Base-by-base conservation (phyloP, 2,797 vertebrate species). In the Amniataba percoides region DNA sequence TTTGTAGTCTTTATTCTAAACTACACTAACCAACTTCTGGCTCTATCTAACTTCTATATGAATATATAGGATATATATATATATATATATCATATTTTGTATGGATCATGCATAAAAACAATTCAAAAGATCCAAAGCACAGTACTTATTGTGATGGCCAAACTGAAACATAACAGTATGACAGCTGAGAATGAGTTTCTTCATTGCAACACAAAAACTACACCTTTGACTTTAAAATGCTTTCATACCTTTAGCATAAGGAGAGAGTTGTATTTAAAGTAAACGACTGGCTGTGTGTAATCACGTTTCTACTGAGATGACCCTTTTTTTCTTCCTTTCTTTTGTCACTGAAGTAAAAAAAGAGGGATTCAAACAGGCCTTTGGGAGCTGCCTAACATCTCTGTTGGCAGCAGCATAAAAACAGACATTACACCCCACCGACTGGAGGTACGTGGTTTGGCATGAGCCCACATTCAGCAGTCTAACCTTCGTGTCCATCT, bases 401-500 rank as follows among this genome's bases (percentile, higher is more conserved):
- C 74, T 52, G 55, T 56, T 89, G 87, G 87, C 88, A 86, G 61
- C 71, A 48, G 51, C 7, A 12, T 74, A 59, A 84, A 87, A 84
- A 60, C 74, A 86, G 81, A 87, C 64, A 73, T 84, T 63, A 83
- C 90, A 84, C 73, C 85, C 77, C 74, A 82, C 77, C 34, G 51
- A 73, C 82, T 74, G 4, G 49, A 81, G 68, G 60, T 89, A 80
- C 76, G 79, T 87, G 85, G 90, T 43, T 86, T 91, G 86, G 87
- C 88, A 88, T 42, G 64, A 8, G 74, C 80, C 62, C 69, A 74
- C 55, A 6, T 76, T 77, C 78, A 74, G 76, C 25, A n/a, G 53
- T 36, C 67, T 51, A 61, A 82, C 75, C 80, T 84, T 67, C 57
- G 0, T 48, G 62, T 78, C 74, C 48, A 31, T 56, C 36, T 19